Base-by-base conservation (phyloP, 35 echinoderm and acorn worm species). In the Apostichopus californicus region DNA sequence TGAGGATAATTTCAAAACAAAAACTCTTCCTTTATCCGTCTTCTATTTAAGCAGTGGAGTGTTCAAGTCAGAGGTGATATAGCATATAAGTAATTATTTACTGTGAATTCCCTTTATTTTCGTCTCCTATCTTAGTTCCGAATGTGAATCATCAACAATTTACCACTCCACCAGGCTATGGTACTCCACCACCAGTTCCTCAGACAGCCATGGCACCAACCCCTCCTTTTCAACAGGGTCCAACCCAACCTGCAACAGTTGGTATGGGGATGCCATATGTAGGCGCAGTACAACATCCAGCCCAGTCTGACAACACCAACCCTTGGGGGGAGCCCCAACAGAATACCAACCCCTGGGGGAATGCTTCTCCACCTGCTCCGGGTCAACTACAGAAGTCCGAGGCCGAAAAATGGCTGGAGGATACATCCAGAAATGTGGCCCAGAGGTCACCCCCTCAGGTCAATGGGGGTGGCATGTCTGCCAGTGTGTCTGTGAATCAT, bases 291-390 rank as follows among this genome's bases (percentile, higher is more conserved):
- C 56, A 55, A 58, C 17, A 12, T 9, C 55, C 85, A 63, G 57
- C 21, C 13, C 10, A 8, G 20, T 12, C 20, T 59, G 85, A 15
- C 85, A 87, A 96, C 83, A 96, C 93, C 89, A 96, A 96, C 61
- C 95, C 95, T 21, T 96, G 95, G 95, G 94, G 91, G 82, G 63
- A 55, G 24, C 87, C 86, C 8, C 56, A 90, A 77, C 80, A 90
- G 55, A 83, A 80, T 77, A 65, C 52, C 81, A 96, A 96, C 86
- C 93, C 95, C 11, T 96, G 95, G 95, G 95, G 77, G 22, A 66
- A 77, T 56, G 26, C 54, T 8, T 9, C 63, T 0, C 78, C 91
- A 7, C 71, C 90, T 18, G 71, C 73, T 18, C 34, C 83, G 4
- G 17, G 82, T 55, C 65, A 24, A 21, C 79, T 22, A 57, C 56